A percentile compares a stretch with the other conserved stretches of the same genome.
Evolutionary conservation across 1,140 invertebrate genomes (phyloP).

Genomic region (Aphelenchoides fujianensis): DNA sequence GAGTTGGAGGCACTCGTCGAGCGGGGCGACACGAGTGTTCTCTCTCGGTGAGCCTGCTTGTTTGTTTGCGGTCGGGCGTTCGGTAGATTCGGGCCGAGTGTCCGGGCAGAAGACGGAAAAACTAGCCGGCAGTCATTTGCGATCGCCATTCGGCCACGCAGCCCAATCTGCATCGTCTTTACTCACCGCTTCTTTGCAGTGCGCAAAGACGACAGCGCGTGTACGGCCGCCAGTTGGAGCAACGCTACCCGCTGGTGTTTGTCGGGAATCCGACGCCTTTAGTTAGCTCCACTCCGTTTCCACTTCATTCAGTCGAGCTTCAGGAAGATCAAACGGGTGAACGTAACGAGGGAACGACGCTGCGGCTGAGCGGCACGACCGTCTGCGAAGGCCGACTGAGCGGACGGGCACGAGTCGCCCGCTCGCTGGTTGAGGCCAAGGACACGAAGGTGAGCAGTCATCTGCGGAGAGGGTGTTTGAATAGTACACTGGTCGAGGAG

Average conservation of each 20-base stretch:
- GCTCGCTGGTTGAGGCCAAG: constrained; percentile 61
- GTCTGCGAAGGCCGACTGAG: constrained; percentile 72
- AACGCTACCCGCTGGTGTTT: constrained; percentile 17
- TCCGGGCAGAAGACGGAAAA: too few species aligned
- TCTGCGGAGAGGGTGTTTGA: background rate
- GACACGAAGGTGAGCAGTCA: constrained; percentile 62
- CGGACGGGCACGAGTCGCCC: constrained; percentile 72
- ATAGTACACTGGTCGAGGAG: background rate
- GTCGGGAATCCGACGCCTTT: constrained; percentile 21
- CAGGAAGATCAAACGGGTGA: too few species aligned
- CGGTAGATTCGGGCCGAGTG: too few species aligned
- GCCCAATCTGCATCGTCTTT: too few species aligned
- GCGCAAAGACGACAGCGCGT: constrained; percentile 21
- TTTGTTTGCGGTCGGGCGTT: too few species aligned
- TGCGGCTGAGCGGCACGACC: constrained; percentile 68
- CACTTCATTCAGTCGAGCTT: too few species aligned
- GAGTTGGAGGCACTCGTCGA: constrained; percentile 20
- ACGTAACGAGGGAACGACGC: too few species aligned
- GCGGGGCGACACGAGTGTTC: background rate
- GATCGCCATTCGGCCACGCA: too few species aligned
- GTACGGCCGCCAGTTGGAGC: constrained; percentile 22
- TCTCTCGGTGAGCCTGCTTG: too few species aligned
- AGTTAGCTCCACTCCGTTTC: too few species aligned
- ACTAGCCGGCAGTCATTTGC: too few species aligned
- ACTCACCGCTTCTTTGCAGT: too few species aligned